phyloP scores from a whole-genome alignment of 2,888 invertebrate genomes.

The Drosophila mayaguana region DNA sequence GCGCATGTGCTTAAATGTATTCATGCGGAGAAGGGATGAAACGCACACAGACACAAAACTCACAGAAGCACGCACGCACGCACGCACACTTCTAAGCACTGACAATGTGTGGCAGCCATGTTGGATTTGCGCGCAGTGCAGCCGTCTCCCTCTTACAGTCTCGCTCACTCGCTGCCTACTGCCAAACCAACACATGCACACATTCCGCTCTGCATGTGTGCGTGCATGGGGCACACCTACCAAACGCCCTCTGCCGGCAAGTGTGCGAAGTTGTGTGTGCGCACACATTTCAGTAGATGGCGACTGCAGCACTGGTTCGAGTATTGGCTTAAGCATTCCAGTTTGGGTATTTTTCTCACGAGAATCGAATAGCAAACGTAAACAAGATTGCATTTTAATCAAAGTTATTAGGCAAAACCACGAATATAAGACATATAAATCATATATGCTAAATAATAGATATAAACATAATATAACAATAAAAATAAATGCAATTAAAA shows the following conservation, averaged over 20 bases:
- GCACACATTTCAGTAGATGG: constrained; percentile 39
- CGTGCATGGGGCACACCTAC: constrained; percentile 24
- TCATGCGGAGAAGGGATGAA: constrained; percentile 27
- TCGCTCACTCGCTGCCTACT: constrained; percentile 24
- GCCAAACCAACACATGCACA: constrained; percentile 32
- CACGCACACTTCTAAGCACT: not conserved
- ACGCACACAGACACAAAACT: constrained; percentile 1
- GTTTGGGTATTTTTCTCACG: constrained; percentile 32
- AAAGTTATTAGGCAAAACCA: not conserved
- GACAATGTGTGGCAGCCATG: constrained; percentile 49
- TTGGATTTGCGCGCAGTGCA: constrained; percentile 38
- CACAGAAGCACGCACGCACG: not conserved
- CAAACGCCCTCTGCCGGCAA: constrained; percentile 59
- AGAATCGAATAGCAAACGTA: not conserved
- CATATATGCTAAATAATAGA: no score
- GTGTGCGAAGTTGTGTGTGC: constrained; percentile 9
- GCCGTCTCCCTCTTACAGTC: constrained; percentile 25
- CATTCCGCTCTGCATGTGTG: constrained; percentile 35
- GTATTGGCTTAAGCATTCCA: constrained; percentile 34
- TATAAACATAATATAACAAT: no score
- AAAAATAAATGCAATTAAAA: not conserved
- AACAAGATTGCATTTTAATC: not conserved
- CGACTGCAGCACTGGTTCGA: constrained; percentile 58
- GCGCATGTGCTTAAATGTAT: constrained; percentile 60
- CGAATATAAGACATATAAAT: not conserved